A percentile compares a stretch with the other conserved stretches of the same genome.
Conservation (phyloP, 2,797 vertebrate genomes). For the Falco peregrinus region DNA sequence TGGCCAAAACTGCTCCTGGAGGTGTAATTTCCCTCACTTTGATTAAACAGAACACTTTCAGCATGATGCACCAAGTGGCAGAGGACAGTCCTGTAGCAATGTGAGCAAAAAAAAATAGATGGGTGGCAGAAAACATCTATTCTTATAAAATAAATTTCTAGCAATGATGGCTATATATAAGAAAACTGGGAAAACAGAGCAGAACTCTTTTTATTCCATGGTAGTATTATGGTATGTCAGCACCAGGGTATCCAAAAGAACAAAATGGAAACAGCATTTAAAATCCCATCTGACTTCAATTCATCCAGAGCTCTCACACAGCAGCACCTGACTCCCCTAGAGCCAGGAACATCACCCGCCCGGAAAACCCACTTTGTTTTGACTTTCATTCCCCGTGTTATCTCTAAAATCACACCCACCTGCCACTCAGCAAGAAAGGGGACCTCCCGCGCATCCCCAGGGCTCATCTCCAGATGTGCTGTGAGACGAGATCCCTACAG, state of each 20-base stretch:
- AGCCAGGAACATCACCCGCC: background rate
- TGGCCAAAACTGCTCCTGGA: background rate
- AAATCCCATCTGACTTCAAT: conserved; percentile 14
- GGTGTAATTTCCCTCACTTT: background rate
- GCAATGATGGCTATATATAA: background rate
- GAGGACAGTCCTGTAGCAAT: background rate
- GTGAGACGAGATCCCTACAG: background rate
- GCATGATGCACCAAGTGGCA: background rate
- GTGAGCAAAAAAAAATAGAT: background rate
- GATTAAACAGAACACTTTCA: background rate
- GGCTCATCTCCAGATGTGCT: background rate
- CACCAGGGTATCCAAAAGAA: background rate
- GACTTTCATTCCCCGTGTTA: background rate
- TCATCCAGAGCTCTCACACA: background rate
- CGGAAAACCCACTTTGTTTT: background rate
- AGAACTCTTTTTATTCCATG: background rate
- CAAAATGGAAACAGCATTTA: background rate
- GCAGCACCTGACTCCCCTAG: background rate
- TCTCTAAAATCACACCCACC: background rate
- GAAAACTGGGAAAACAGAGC: background rate
- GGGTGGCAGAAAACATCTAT: background rate
- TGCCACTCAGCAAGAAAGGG: background rate
- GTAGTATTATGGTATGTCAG: background rate
- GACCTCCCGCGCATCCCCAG: accelerated
- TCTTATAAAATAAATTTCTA: background rate